Evolutionary conservation across 37 sponge, comb jelly and placozoan species (phyloP), one percentile per base, ranked within the genome.

Genomic region (Spongilla lacustris): DNA sequence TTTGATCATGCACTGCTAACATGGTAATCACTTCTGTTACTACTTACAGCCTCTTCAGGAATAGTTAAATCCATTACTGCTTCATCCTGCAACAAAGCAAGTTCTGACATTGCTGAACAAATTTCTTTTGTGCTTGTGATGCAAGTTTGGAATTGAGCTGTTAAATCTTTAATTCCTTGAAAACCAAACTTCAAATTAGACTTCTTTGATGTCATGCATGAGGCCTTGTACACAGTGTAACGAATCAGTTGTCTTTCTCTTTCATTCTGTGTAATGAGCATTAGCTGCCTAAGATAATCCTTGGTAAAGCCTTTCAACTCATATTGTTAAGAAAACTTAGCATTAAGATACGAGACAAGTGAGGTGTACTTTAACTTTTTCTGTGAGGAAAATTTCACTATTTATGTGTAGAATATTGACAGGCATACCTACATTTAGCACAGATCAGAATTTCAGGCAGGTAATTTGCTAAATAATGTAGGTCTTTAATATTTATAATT

Each of bases 141-240:
- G 27, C 69, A 67, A 8, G 66, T 12, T 83, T 89, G 78, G 2
- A 88, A 81, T 24, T 41, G 35, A 27, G 24, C 67, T 23, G 69
- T 32, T 11, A 50, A 36, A 29, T 80, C 24, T 5, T 23, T 12
- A 73, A 89, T 83, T 9, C 38, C 41, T 10, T 83, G 50, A 83
- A 89, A 77, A 30, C 89, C 89, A 89, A 49, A 83, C 26, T 48
- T 68, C 10, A 13, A 34, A 19, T 74, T 58, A 78, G 73, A 29
- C 41, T 32, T 28, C 23, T 73, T 73, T 12, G 74, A n/a, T 46
- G 83, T 83, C 41, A 37, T 72, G 17, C 83, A 70, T 23, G 74
- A 83, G 19, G 83, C 41, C 32, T 83, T 83, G 32, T 12, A 38
- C 21, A 83, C 72, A 32, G 50, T 46, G 23, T 71, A 69, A 24